Evolutionary conservation across 30 jellyfish, hydroid and myxozoan genomes (phyloP).

Genomic region (Aurelia sp.): DNA sequence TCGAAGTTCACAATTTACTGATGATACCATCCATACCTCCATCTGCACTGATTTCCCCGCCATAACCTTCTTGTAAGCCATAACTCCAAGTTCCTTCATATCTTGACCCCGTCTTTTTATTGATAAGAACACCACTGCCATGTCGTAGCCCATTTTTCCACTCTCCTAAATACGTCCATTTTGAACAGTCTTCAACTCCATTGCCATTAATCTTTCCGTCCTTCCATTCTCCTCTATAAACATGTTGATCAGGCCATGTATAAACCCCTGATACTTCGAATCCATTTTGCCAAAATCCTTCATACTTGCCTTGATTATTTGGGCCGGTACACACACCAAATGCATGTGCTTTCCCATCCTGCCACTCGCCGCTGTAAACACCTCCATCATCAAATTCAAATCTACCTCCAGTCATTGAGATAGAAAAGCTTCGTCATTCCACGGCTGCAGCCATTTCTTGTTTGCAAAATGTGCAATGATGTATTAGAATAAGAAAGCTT

Average conservation of each 20-base stretch:
- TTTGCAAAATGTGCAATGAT: no score
- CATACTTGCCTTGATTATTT: slow-evolving; percentile 82
- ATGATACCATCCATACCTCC: slow-evolving; percentile 74
- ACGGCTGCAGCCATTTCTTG: background rate
- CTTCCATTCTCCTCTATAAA: slow-evolving; percentile 93
- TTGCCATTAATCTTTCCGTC: slow-evolving; percentile 88
- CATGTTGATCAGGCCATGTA: slow-evolving; percentile 83
- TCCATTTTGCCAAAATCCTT: slow-evolving; percentile 94
- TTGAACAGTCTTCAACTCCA: slow-evolving; percentile 74
- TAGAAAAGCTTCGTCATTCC: slow-evolving; percentile 20
- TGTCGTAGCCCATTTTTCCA: slow-evolving; percentile 89
- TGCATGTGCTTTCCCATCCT: slow-evolving; percentile 93
- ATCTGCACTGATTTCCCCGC: slow-evolving; percentile 79
- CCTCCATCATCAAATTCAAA: slow-evolving; percentile 99
- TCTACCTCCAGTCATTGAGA: slow-evolving; percentile 94
- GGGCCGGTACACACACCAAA: slow-evolving; percentile 99
- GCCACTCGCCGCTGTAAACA: slow-evolving; percentile 94
- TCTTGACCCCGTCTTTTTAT: slow-evolving; percentile 42
- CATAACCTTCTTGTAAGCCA: slow-evolving; percentile 96
- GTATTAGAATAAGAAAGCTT: no score
- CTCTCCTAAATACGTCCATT: slow-evolving; percentile 84
- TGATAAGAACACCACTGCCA: slow-evolving; percentile 84
- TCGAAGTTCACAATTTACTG: background rate
- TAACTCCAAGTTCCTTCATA: slow-evolving; percentile 95
- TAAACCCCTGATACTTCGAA: slow-evolving; percentile 90